Conservation (phyloP, 64 coral and sea anemone genomes). For the Platygyra sinensis region DNA sequence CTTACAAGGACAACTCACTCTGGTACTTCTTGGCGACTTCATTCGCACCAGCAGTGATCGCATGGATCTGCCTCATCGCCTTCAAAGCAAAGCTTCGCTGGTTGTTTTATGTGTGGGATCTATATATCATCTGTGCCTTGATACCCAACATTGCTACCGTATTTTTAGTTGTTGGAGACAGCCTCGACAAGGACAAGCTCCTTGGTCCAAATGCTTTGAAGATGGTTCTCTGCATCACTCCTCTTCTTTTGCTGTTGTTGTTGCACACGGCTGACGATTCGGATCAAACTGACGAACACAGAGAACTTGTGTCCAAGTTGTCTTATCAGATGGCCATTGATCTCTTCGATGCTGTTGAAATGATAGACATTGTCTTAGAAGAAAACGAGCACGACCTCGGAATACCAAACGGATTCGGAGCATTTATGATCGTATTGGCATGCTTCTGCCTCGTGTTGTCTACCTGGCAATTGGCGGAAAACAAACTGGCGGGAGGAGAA, state of each 20-base stretch:
- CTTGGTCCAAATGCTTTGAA: conserved; percentile 48
- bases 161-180: conserved; percentile 1
- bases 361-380: conserved; percentile 45
- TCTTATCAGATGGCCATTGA: conserved; percentile 29
- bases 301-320: not conserved
- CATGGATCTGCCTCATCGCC: not conserved
- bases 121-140: not conserved
- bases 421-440: conserved; percentile 11
- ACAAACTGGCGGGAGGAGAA: not conserved
- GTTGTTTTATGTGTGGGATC: not conserved
- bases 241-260: conserved; percentile 36
- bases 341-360: conserved; percentile 57
- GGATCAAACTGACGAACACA: not conserved
- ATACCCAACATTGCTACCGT: not conserved
- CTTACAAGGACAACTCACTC: not conserved
- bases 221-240: conserved; percentile 12
- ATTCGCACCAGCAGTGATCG: not conserved
- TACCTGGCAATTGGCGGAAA: not conserved
- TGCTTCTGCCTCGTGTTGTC: conserved; percentile 34
- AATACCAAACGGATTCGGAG: not conserved
- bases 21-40: not conserved
- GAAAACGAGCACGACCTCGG: not conserved
- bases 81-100: not conserved
- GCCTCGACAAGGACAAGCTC: conserved; percentile 28
- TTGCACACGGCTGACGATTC: conserved; percentile 19